These are phyloP conservation scores for Drosophila bocki DNA, from an alignment of 1,140 invertebrate genomes.

Conservation along the genomic window DNA sequence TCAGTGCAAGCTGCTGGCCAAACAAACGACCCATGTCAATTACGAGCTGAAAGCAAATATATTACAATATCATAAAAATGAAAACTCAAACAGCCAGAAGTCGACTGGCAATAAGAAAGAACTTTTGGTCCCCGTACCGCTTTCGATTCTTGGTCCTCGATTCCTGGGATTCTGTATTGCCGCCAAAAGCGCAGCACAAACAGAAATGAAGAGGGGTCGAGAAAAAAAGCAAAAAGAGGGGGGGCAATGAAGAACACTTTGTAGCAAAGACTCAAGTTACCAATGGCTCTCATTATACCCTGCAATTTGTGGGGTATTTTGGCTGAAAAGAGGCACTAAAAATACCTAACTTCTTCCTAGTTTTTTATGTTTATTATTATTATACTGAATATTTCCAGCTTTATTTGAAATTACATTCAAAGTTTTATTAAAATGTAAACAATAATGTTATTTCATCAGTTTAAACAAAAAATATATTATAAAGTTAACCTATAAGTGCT, in stretches of 20 bases:
- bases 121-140: neutral
- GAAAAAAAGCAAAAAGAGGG: neutral
- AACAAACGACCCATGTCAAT: slow-evolving; percentile 82
- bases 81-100: slow-evolving; percentile 76
- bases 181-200: slow-evolving; percentile 53
- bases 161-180: slow-evolving; percentile 23
- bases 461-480: no score
- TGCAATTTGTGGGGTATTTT: neutral
- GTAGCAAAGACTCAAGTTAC: slow-evolving; percentile 53
- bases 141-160: neutral
- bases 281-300: slow-evolving; percentile 51
- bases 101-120: slow-evolving; percentile 49
- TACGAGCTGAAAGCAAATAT: slow-evolving; percentile 83
- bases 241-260: slow-evolving; percentile 33
- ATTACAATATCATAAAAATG: slow-evolving; percentile 83
- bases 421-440: no score
- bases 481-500: no score
- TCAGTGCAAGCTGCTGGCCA: slow-evolving; percentile 58
- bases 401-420: no score
- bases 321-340: neutral
- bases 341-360: neutral
- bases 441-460: no score
- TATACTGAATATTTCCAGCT: no score
- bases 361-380: no score
- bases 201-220: slow-evolving; percentile 26